Evolutionary conservation across 2,888 invertebrate genomes (phyloP).

Genomic region (Bellardia pandia): DNA sequence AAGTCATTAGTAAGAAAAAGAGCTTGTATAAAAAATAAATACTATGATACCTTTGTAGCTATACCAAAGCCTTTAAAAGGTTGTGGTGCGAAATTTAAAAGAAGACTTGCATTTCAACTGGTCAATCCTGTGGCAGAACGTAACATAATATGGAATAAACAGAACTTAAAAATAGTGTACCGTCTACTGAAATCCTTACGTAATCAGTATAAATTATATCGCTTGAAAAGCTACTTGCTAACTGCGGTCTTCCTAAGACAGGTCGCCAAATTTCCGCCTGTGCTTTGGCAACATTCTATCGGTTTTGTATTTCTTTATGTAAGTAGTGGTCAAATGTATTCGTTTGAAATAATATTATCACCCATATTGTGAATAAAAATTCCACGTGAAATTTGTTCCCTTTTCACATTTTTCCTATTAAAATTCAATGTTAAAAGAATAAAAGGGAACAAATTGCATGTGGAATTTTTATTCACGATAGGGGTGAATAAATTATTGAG

Average conservation of each 20-base stretch:
- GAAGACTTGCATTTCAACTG: slow-evolving; percentile 70
- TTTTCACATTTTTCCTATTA: too few relatives aligned
- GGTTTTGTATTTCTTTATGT: slow-evolving; percentile 73
- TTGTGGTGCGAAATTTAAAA: background rate
- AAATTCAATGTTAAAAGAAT: too few relatives aligned
- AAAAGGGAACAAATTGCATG: too few relatives aligned
- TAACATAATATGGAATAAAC: slow-evolving; percentile 66
- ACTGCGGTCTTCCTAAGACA: slow-evolving; percentile 76
- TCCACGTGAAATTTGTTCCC: too few relatives aligned
- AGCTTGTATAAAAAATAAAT: background rate
- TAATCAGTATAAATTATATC: slow-evolving; percentile 65
- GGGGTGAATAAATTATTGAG: too few relatives aligned
- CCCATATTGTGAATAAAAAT: too few relatives aligned
- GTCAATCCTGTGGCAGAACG: slow-evolving; percentile 75
- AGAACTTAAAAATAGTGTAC: slow-evolving; percentile 75
- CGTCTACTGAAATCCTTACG: slow-evolving; percentile 76
- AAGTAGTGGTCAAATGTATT: slow-evolving; percentile 48
- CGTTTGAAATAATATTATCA: too few relatives aligned
- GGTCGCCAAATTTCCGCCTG: background rate
- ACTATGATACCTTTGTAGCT: slow-evolving; percentile 72
- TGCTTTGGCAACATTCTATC: slow-evolving; percentile 73
- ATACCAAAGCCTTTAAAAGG: slow-evolving; percentile 74
- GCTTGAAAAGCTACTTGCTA: slow-evolving; percentile 76
- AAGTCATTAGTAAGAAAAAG: background rate
- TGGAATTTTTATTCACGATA: too few relatives aligned